phyloP scores from a whole-genome alignment of 2,797 vertebrate genomes.

The Mus caroli region DNA sequence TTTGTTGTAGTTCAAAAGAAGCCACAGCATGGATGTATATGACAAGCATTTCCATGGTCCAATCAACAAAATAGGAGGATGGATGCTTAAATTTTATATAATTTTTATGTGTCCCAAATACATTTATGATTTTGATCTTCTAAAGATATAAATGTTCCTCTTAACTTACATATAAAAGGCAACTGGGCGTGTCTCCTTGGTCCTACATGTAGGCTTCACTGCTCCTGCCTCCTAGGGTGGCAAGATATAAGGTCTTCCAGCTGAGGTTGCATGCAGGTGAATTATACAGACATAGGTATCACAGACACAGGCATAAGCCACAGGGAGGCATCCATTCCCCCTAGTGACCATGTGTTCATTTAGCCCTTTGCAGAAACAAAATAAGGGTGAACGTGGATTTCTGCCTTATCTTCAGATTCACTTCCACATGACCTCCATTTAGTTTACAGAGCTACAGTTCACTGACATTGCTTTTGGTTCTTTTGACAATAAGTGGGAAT shows the following conservation, averaged over 20 bases:
- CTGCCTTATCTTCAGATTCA: not conserved
- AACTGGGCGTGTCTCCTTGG: no score
- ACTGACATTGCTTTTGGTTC: not conserved
- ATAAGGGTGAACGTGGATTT: not conserved
- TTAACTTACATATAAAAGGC: not conserved
- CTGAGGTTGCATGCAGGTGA: no score
- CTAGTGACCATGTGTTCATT: not conserved
- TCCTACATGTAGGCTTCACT: not conserved
- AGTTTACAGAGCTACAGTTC: not conserved
- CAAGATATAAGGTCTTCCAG: not conserved
- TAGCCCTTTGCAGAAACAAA: not conserved
- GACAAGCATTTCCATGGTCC: not conserved
- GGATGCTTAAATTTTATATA: not conserved
- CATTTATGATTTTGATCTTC: not conserved
- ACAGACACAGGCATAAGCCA: not conserved
- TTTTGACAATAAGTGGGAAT: not conserved
- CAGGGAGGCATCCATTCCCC: not conserved
- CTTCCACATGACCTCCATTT: not conserved
- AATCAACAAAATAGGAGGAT: not conserved
- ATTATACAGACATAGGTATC: not conserved
- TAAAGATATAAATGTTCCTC: not conserved
- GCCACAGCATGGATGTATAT: not conserved
- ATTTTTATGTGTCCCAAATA: not conserved
- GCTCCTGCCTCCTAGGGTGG: not conserved
- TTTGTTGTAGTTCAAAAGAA: not conserved